phyloP scores from a whole-genome alignment of 2,888 invertebrate genomes.

The Nyleta sp. region DNA sequence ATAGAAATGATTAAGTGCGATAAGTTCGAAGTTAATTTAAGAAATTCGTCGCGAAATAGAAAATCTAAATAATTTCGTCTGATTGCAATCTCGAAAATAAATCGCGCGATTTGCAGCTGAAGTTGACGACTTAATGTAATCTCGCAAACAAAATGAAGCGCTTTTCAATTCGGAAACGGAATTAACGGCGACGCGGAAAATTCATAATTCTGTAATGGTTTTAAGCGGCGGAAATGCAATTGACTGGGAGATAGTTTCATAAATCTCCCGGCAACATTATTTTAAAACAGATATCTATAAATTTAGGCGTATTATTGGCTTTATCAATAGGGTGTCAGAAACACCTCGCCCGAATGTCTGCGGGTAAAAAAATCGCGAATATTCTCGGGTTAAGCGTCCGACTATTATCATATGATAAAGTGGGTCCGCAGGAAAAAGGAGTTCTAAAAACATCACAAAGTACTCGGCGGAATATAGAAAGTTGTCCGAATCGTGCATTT shows the following conservation, averaged over 20 bases:
- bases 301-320: conserved; percentile 46
- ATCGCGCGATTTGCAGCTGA: no score
- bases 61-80: no score
- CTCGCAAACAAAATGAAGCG: no score
- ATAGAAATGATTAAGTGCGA: no score
- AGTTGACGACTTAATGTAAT: no score
- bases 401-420: conserved; percentile 61
- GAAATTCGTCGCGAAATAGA: no score
- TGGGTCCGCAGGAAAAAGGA: conserved; percentile 33
- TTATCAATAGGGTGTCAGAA: conserved; percentile 57
- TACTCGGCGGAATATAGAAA: conserved; percentile 33
- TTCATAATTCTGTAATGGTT: conserved; percentile 33
- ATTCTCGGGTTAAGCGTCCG: conserved; percentile 39
- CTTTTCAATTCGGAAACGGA: no score
- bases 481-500: conserved; percentile 32
- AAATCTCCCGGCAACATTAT: conserved; percentile 44
- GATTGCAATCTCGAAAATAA: no score
- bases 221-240: conserved; percentile 14
- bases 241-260: conserved; percentile 27
- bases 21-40: no score
- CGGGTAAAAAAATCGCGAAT: conserved; percentile 45
- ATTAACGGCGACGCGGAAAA: neutral
- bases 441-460: conserved; percentile 51
- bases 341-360: conserved; percentile 31
- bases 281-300: conserved; percentile 56